Evolutionary conservation across 2,113 vertebrate species (phyloP), one percentile per base, ranked within the genome.

Genomic region (Tyto alba): DNA sequence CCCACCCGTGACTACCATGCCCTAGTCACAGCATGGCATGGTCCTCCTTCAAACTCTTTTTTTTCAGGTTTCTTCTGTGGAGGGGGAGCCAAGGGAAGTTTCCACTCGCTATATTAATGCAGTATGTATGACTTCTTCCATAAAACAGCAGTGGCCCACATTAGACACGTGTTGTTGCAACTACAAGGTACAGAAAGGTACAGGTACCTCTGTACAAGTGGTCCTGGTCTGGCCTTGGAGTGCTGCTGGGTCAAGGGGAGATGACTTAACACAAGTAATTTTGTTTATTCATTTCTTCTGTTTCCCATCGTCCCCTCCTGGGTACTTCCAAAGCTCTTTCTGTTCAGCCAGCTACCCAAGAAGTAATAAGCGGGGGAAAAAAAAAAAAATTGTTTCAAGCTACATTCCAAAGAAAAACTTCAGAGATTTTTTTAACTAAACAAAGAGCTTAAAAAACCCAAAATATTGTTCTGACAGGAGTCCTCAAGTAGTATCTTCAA

Each of bases 401-500:
- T 75, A 38, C 40, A 23, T 91, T 89, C 43, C 1, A 3, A 92
- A 76, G 48, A 68, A 82, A 88, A 91, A 53, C 40, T 87, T 91
- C 23, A 52, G 81, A 87, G 36, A 59, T 53, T 72, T 53, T 72
- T 93, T 72, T 45, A 69, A 7, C 36, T 15, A 79, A 87, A 75
- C 68, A 52, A 77, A 87, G 77, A 75, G 59, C 43, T 91, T 81
- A 4, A 56, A 64, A 90, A 47, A 10, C 9, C 45, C 47, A 93
- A 82, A 93, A 36, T 60, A 64, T 30, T 66, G 73, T 79, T 91
- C 89, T 89, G 81, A 91, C 77, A 93, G 73, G 48, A 89, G 53
- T 68, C 62, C 53, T 95, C 74, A 85, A 73, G 75, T 76, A 52
- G 7, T 56, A 57, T 78, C 91, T 93, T 88, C 81, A 85, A 50